phyloP scores from a whole-genome alignment of 2,113 vertebrate genomes.

The Puma concolor region DNA sequence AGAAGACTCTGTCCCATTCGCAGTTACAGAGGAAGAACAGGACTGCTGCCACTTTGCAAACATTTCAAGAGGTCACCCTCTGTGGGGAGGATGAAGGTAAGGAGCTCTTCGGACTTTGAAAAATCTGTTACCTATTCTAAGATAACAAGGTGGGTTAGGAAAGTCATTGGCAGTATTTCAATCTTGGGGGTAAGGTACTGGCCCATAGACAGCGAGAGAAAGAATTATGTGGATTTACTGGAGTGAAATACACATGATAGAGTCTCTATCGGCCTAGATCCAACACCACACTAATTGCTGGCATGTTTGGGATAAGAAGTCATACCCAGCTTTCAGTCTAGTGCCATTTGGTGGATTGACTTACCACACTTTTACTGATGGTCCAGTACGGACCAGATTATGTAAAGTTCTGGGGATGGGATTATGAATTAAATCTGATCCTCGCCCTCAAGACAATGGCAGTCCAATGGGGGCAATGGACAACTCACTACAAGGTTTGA shows the following conservation, averaged over 20 bases:
- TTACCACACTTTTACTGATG: not conserved
- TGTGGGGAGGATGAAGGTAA: not conserved
- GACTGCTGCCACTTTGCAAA: not conserved
- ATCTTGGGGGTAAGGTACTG: not conserved
- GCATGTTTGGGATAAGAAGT: not conserved
- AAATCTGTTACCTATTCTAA: not conserved
- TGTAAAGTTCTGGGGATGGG: not conserved
- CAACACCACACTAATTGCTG: not conserved
- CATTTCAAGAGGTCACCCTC: not conserved
- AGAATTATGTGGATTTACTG: not conserved
- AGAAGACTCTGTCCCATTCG: not conserved
- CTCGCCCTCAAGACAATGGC: not conserved
- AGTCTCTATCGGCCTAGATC: not conserved
- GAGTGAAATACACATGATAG: not conserved
- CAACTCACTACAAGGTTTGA: not conserved
- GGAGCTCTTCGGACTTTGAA: not conserved
- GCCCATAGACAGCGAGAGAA: not conserved
- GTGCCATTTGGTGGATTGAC: not conserved
- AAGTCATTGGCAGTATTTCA: not conserved
- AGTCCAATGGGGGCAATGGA: not conserved
- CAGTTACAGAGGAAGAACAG: conserved; percentile 23
- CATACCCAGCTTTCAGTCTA: conserved; percentile 34
- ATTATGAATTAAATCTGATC: not conserved
- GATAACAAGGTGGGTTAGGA: not conserved
- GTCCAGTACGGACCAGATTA: not conserved